These are phyloP conservation scores for Perca schrenkii DNA, from an alignment of 2,113 vertebrate species.

Conservation along the genomic window DNA sequence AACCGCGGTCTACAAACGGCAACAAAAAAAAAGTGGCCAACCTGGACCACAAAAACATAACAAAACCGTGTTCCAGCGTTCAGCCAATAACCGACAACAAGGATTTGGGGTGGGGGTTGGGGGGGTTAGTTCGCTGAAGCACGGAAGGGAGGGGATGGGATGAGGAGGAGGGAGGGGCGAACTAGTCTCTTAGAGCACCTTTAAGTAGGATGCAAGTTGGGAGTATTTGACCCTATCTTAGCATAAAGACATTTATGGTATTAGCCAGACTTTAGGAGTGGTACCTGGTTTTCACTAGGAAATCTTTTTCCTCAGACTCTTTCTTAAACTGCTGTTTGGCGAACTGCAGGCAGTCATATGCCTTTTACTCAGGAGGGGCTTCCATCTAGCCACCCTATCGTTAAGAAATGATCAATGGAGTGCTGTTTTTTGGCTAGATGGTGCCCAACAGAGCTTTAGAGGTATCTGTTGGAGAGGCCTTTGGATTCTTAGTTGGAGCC, in stretches of 20 bases:
- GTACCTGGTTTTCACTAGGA: neutral
- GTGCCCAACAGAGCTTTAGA: slow-evolving; percentile 2
- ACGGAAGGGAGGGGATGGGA: too few relatives aligned
- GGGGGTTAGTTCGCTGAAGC: too few relatives aligned
- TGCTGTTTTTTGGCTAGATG: slow-evolving; percentile 6
- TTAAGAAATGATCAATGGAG: slow-evolving; percentile 4
- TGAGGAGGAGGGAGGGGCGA: too few relatives aligned
- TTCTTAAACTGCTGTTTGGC: slow-evolving; percentile 1
- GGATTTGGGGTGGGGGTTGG: too few relatives aligned
- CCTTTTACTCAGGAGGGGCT: neutral
- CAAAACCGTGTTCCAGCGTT: too few relatives aligned
- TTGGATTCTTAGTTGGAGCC: slow-evolving; percentile 2
- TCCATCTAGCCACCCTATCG: slow-evolving; percentile 10
- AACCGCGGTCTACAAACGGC: too few relatives aligned
- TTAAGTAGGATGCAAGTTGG: too few relatives aligned
- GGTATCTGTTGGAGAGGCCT: slow-evolving; percentile 1
- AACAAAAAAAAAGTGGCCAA: too few relatives aligned
- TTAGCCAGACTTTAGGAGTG: neutral
- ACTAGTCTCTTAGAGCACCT: too few relatives aligned
- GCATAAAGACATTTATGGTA: neutral
- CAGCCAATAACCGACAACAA: too few relatives aligned
- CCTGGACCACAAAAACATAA: too few relatives aligned
- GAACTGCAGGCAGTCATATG: neutral
- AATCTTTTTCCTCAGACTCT: neutral
- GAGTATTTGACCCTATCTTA: neutral